Base-by-base conservation (phyloP, 2,888 invertebrate species). In the Junonia oenone region DNA sequence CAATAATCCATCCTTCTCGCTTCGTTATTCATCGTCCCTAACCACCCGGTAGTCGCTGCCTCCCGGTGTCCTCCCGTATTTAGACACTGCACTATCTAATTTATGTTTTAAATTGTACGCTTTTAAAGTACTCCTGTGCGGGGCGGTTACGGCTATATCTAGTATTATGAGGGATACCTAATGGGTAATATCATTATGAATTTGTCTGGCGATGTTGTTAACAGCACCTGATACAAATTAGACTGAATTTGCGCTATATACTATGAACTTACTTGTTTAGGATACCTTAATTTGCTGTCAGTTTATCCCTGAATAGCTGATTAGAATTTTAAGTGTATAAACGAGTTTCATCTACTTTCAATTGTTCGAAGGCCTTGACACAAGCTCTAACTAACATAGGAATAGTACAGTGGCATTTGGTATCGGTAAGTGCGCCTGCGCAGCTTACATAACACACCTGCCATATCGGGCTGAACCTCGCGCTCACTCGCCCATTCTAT, bases 391-490 rank as follows among this genome's bases (percentile, higher is more conserved):
- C 75, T 73, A 75, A 75, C 77, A 74, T 76, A 75, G 78, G 81
- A 79, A 76, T 78, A 80, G 78, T 75, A 71, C 76, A 67, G 75
- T 83, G 81, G 82, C 82, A 86, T 86, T 86, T 83, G 76, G 78
- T 78, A 71, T 73, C 71, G 61, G 65, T 72, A 71, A 71, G 70
- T 73, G 73, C 69, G 72, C 71, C 68, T 71, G 81, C 81, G 74
- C 74, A 68, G 71, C 79, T 90, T 89, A 88, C 88, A 87, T 88
- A 89, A 89, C 86, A 76, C 88, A 89, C 89, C 89, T 89, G 90
- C 89, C 89, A 83, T 89, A 88, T 88, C 84, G 75, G 81, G 82
- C 75, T 69, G 72, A 84, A 82, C 86, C 85, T 83, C 83, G 82
- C 83, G 82, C 82, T 83, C 83, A 79, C 85, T 84, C 74, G 82